These are phyloP conservation scores for Hipparchia semele DNA, from an alignment of 2,888 invertebrate genomes.

Conservation along the genomic window DNA sequence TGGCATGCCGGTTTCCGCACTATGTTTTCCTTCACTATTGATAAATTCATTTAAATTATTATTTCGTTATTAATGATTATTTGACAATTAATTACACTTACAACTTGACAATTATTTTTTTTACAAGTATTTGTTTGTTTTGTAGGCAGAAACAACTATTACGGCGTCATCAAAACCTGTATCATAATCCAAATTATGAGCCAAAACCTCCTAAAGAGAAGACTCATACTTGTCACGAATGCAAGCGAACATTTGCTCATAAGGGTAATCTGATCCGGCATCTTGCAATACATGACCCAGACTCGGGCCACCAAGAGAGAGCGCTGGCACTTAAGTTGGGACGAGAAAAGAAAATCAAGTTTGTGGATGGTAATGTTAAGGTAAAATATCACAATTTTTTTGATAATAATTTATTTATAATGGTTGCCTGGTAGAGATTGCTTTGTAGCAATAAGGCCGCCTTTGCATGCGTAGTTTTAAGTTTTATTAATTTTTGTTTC, in stretches of 20 bases:
- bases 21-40: no score
- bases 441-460: no score
- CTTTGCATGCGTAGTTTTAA: no score
- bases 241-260: conserved; percentile 89
- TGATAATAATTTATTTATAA: no score
- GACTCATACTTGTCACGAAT: conserved; percentile 93
- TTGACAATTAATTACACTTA: no score
- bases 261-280: conserved; percentile 97
- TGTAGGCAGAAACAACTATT: conserved; percentile 95
- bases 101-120: no score
- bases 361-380: conserved; percentile 73
- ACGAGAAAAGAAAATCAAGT: conserved; percentile 89
- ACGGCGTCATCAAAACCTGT: conserved; percentile 94
- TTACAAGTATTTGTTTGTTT: not conserved
- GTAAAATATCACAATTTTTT: conserved; percentile 44
- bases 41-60: no score
- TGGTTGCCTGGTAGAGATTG: no score
- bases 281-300: conserved; percentile 95
- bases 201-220: conserved; percentile 95
- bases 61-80: no score
- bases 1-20: no score
- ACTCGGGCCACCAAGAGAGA: conserved; percentile 88
- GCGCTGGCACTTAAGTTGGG: conserved; percentile 90
- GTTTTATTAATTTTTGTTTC: no score
- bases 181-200: conserved; percentile 95